These are phyloP conservation scores for Pseudopodoces humilis DNA, from an alignment of 2,113 vertebrate genomes.

Conservation along the genomic window DNA sequence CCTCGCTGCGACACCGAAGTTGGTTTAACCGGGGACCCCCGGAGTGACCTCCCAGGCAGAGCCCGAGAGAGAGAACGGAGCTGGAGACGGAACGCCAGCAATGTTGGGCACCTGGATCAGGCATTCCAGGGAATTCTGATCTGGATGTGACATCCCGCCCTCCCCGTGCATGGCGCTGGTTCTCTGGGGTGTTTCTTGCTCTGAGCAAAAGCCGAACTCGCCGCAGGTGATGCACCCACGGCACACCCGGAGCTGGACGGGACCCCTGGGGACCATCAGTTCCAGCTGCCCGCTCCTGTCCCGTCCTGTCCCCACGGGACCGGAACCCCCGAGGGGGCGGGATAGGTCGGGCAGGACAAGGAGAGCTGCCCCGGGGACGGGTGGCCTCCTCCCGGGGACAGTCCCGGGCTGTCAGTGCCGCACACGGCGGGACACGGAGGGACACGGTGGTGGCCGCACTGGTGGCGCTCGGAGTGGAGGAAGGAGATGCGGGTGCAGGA, in stretches of 20 bases:
- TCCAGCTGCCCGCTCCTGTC: background rate
- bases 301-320: background rate
- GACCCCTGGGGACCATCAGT: fast-evolving
- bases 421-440: no score
- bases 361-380: fast-evolving
- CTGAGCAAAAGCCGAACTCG: background rate
- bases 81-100: fast-evolving
- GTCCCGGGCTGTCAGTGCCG: background rate
- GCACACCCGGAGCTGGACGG: background rate
- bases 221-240: fast-evolving
- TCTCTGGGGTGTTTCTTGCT: background rate
- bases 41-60: background rate
- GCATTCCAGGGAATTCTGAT: background rate
- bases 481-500: background rate
- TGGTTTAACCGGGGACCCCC: background rate
- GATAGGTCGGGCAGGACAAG: fast-evolving
- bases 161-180: fast-evolving
- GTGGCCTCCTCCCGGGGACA: no score
- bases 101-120: background rate
- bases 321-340: background rate
- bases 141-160: no score
- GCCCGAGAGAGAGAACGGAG: background rate
- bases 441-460: fast-evolving
- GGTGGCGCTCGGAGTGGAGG: fast-evolving
- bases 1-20: fast-evolving